phyloP scores from a whole-genome alignment of 35 echinoderm and acorn worm genomes.

The Apostichopus japonicus region DNA sequence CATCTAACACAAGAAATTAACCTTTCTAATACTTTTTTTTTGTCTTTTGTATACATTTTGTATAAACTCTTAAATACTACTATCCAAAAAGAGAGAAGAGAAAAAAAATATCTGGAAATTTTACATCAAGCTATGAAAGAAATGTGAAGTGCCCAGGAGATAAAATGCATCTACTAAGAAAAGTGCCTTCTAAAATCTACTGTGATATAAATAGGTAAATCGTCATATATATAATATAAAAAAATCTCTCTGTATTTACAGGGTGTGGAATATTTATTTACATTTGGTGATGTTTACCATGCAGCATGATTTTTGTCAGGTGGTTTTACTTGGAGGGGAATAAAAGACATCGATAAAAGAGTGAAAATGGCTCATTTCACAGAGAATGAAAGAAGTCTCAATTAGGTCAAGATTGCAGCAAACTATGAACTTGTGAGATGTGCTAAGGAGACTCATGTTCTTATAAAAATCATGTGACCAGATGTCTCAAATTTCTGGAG shows the following conservation, averaged over 20 bases:
- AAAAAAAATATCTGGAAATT: not conserved
- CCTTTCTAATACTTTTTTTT: not conserved
- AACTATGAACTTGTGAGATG: too few species aligned
- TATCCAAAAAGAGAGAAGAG: too few species aligned
- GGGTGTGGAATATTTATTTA: constrained; percentile 34
- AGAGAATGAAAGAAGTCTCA: too few species aligned
- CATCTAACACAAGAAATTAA: not conserved
- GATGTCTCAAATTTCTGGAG: too few species aligned
- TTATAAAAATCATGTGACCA: too few species aligned
- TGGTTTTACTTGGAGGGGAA: not conserved
- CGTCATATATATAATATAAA: constrained; percentile 17
- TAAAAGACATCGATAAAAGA: not conserved
- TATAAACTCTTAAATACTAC: too few species aligned
- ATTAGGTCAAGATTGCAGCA: too few species aligned
- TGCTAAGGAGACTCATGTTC: too few species aligned
- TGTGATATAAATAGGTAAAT: not conserved
- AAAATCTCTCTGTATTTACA: constrained; percentile 37
- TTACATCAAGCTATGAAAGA: not conserved
- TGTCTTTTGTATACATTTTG: not conserved
- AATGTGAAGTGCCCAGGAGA: not conserved
- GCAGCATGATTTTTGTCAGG: constrained; percentile 19
- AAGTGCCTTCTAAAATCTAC: not conserved
- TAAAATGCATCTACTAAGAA: not conserved
- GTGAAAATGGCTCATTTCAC: too few species aligned
- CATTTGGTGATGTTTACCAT: constrained; percentile 21